Evolutionary conservation across 2,113 vertebrate genomes (phyloP).

Genomic region (Struthidea cinerea): DNA sequence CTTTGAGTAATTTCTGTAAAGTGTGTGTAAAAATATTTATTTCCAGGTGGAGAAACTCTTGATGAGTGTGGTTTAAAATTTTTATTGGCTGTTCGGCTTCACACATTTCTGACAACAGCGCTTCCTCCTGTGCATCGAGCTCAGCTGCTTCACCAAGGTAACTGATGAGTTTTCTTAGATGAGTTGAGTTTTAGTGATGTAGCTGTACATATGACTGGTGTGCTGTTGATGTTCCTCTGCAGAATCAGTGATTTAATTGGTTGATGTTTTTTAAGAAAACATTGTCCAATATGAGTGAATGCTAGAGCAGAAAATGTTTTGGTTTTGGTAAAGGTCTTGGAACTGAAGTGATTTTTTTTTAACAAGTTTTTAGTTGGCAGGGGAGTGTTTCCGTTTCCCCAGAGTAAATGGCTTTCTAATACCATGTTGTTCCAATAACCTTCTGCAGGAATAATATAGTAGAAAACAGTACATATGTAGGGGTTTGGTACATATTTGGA

Average conservation of each 20-base stretch:
- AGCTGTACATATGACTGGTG: not conserved
- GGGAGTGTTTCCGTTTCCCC: not conserved
- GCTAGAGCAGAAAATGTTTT: not conserved
- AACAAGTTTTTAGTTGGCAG: not conserved
- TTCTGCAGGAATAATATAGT: not conserved
- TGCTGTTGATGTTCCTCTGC: not conserved
- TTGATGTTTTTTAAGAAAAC: not conserved
- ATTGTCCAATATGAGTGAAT: not conserved
- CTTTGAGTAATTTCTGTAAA: not conserved
- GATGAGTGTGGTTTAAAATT: conserved; percentile 97
- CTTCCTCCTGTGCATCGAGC: conserved; percentile 86
- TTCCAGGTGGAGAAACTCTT: conserved; percentile 91
- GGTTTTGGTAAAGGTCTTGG: not conserved
- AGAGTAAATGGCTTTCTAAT: not conserved
- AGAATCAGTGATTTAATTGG: not conserved
- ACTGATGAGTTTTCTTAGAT: not conserved
- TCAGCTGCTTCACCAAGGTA: conserved; percentile 92
- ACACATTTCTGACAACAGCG: conserved; percentile 91
- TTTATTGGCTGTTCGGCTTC: conserved; percentile 90
- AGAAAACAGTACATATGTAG: not conserved
- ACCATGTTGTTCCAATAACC: not conserved
- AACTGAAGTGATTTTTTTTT: not conserved
- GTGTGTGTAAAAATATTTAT: not conserved
- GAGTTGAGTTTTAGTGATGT: not conserved
- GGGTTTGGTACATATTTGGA: not conserved